These are phyloP conservation scores for Sebastes itinus DNA, from an alignment of 2,797 vertebrate species.

Conservation along the genomic window DNA sequence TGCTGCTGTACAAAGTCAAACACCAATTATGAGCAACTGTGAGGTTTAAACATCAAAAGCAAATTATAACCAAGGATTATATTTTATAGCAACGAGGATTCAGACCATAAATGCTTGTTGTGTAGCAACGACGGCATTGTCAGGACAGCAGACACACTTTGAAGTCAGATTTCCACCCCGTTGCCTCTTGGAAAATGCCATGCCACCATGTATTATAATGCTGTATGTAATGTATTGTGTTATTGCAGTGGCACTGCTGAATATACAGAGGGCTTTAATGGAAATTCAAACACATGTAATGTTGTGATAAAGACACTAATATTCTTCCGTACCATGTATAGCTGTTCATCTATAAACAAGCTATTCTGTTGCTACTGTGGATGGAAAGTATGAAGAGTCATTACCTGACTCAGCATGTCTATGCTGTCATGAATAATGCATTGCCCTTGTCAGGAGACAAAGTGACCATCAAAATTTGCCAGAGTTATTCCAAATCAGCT, in stretches of 20 bases:
- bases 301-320: not conserved
- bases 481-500: conserved; percentile 8
- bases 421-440: conserved; percentile 34
- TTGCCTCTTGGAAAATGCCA: not conserved
- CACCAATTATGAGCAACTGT: not conserved
- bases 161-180: not conserved
- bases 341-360: not conserved
- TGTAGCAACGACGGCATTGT: not conserved
- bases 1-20: not conserved
- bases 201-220: not conserved
- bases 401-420: conserved; percentile 27
- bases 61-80: not conserved
- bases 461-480: not conserved
- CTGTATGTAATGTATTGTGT: not conserved
- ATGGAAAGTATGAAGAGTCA: conserved; percentile 4
- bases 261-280: not conserved
- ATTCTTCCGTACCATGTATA: not conserved
- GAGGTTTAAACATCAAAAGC: not conserved
- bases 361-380: not conserved
- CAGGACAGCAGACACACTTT: not conserved
- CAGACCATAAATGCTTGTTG: conserved; percentile 5
- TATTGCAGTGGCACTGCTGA: not conserved
- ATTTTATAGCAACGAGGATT: not conserved
- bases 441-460: conserved; percentile 21
- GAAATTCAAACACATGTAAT: not conserved